Evolutionary conservation across 2,797 vertebrate species (phyloP).

Genomic region (Sphaeramia orbicularis): DNA sequence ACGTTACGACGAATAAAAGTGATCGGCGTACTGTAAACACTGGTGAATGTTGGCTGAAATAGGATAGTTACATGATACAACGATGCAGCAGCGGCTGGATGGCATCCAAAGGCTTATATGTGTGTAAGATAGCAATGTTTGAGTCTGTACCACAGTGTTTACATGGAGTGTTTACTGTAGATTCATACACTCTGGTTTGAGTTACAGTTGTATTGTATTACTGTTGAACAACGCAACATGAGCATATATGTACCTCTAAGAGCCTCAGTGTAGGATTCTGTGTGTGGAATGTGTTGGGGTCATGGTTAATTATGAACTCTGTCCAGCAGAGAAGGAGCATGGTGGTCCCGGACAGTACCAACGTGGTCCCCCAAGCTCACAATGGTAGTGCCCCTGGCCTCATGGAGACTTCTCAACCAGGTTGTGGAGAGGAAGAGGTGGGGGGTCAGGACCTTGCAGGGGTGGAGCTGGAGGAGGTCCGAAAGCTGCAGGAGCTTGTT

Average conservation of each 20-base stretch:
- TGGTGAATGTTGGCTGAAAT: constrained; percentile 13
- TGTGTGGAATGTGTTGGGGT: too few species aligned
- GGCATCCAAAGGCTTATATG: not conserved
- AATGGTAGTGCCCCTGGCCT: constrained; percentile 77
- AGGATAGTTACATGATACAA: not conserved
- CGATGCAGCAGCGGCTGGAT: not conserved
- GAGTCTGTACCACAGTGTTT: too few species aligned
- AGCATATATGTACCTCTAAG: not conserved
- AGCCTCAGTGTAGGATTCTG: too few species aligned
- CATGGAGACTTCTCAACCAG: constrained; percentile 71
- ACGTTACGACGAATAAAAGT: not conserved
- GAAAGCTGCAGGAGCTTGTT: constrained; percentile 92
- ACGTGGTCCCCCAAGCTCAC: constrained; percentile 79
- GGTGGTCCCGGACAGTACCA: constrained; percentile 90
- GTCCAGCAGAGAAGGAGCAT: constrained; percentile 79
- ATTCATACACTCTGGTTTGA: not conserved
- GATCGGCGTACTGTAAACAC: constrained; percentile 11
- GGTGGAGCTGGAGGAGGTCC: constrained; percentile 90
- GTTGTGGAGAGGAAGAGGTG: constrained; percentile 69
- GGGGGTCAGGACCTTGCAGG: constrained; percentile 72
- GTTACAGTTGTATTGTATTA: not conserved
- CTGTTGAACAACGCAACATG: not conserved
- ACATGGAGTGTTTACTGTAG: not conserved
- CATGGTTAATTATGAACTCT: not conserved
- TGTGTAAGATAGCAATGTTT: not conserved